Percentiles rank a stretch among this genome's conserved stretches.
Evolutionary conservation across 23 tunicate genomes (phyloP).

Genomic region (Halocynthia roretzi): DNA sequence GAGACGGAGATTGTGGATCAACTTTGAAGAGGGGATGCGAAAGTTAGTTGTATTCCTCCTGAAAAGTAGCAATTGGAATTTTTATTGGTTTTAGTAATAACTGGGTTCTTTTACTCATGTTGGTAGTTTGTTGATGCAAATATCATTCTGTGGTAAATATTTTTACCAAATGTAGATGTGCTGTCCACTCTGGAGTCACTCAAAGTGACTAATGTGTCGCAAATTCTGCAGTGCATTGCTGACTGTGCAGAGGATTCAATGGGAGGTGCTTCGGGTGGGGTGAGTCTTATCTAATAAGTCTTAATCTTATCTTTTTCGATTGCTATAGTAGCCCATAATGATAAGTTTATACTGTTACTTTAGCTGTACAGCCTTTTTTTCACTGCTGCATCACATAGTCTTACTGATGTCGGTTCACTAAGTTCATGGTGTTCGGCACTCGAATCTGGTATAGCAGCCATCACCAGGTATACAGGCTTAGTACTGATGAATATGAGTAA

Average conservation of each 20-base stretch:
- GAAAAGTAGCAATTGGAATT: background rate
- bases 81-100: slow-evolving; percentile 1
- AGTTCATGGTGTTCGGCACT: slow-evolving; percentile 30
- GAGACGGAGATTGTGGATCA: slow-evolving; percentile 99
- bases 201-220: slow-evolving; percentile 11
- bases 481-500: background rate
- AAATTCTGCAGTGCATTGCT: slow-evolving; percentile 43
- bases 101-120: background rate
- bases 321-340: background rate
- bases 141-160: too few species aligned
- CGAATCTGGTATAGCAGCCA: slow-evolving; percentile 43
- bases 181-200: slow-evolving; percentile 22
- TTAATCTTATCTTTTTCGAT: background rate
- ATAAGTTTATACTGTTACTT: background rate
- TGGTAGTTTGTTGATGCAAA: too few species aligned
- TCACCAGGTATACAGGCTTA: slow-evolving; percentile 26
- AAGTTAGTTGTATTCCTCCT: background rate
- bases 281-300: background rate
- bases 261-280: slow-evolving; percentile 74
- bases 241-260: slow-evolving; percentile 64
- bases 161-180: slow-evolving; percentile 7
- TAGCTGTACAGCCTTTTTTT: slow-evolving; percentile 77
- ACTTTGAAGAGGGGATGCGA: slow-evolving; percentile 69
- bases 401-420: slow-evolving; percentile 6
- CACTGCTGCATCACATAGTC: slow-evolving; percentile 62